Conservation (phyloP, 1,140 invertebrate genomes). For the Palaemon carinicauda region DNA sequence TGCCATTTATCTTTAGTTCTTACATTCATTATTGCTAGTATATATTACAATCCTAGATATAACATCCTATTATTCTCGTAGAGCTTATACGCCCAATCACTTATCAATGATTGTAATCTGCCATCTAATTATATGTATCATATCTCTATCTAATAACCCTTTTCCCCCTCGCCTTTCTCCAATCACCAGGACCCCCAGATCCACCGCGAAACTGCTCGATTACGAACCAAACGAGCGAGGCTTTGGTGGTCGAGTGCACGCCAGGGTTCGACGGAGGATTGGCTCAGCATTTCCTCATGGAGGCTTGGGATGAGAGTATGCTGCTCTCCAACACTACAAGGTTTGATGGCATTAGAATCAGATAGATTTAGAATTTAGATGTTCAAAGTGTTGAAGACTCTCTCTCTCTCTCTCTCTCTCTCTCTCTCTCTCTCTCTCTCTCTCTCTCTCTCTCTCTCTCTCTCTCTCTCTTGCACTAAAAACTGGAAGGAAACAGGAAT, state of each 20-base stretch:
- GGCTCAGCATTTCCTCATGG: conserved; percentile 69
- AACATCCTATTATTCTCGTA: too few species aligned
- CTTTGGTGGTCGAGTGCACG: conserved; percentile 79
- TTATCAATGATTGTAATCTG: not conserved
- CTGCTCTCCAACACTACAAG: conserved; percentile 39
- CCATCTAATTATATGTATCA: not conserved
- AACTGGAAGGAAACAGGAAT: too few species aligned
- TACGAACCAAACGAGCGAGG: conserved; percentile 84
- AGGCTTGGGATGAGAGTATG: conserved; percentile 43
- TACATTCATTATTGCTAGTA: too few species aligned
- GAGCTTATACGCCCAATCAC: too few species aligned
- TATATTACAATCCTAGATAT: too few species aligned
- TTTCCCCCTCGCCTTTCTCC: not conserved
- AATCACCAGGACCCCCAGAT: conserved; percentile 78
- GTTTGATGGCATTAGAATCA: not conserved
- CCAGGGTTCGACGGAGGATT: conserved; percentile 86
- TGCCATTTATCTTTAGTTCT: too few species aligned
- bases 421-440: not conserved
- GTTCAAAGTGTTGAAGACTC: not conserved
- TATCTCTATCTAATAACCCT: not conserved
- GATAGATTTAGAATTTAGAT: not conserved
- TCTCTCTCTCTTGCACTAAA: too few species aligned
- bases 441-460: not conserved
- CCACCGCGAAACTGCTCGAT: conserved; percentile 86
- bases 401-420: not conserved